These are phyloP conservation scores for Thysanoteuthis rhombus DNA, from an alignment of 2,888 invertebrate species.

Conservation along the genomic window DNA sequence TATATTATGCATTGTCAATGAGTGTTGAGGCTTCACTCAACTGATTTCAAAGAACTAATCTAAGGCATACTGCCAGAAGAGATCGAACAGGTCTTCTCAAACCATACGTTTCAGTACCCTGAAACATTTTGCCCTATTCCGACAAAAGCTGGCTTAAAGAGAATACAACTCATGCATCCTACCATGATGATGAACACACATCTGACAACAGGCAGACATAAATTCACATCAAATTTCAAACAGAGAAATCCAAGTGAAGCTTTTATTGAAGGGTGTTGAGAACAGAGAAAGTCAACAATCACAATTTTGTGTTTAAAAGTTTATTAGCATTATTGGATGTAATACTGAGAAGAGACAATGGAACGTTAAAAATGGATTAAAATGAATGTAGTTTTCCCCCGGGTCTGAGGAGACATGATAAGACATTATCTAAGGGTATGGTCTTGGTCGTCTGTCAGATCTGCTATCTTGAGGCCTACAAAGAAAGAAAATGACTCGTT, in stretches of 20 bases:
- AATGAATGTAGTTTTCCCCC: not conserved
- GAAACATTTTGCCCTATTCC: too few relatives aligned
- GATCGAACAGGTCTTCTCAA: too few relatives aligned
- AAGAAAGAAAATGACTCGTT: not conserved
- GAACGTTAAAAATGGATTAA: conserved; percentile 16
- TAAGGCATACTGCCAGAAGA: too few relatives aligned
- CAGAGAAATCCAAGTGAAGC: not conserved
- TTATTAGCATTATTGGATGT: conserved; percentile 24
- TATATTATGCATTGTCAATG: too few relatives aligned
- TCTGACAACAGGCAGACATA: too few relatives aligned
- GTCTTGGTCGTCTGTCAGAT: conserved; percentile 54
- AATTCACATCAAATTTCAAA: not conserved
- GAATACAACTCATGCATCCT: not conserved
- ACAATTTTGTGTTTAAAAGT: not conserved
- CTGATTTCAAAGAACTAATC: too few relatives aligned
- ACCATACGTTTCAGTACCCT: too few relatives aligned
- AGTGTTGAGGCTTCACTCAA: too few relatives aligned
- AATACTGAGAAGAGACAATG: conserved; percentile 27
- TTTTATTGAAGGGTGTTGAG: too few relatives aligned
- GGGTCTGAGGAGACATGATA: not conserved
- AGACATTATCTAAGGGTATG: conserved; percentile 41
- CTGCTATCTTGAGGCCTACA: conserved; percentile 41
- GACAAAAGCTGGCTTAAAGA: too few relatives aligned
- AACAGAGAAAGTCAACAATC: not conserved
- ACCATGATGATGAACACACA: too few relatives aligned